A percentile compares a stretch with the other conserved stretches of the same genome.
phyloP scores from a whole-genome alignment of 1,140 invertebrate species.

The Acromyrmex echinatior region DNA sequence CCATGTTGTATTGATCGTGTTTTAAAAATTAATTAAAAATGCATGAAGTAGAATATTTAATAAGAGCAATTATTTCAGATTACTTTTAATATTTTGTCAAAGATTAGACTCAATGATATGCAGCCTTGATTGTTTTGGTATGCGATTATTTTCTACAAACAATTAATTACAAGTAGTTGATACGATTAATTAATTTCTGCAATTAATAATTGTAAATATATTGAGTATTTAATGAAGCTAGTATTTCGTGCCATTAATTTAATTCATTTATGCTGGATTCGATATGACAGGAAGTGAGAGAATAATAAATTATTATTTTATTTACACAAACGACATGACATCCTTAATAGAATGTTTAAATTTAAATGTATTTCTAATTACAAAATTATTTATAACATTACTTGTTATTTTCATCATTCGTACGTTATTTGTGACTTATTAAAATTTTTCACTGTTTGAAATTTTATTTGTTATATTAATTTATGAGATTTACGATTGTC shows the following conservation, averaged over 20 bases:
- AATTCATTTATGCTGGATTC: not conserved
- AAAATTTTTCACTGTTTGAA: not conserved
- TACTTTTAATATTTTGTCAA: not conserved
- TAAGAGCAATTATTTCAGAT: not conserved
- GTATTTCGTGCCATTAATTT: not conserved
- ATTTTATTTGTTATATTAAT: not conserved
- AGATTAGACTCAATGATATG: not conserved
- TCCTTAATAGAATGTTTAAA: not conserved
- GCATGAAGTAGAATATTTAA: not conserved
- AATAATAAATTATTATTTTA: slow-evolving; percentile 7
- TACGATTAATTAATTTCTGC: not conserved
- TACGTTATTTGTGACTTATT: not conserved
- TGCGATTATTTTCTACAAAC: not conserved
- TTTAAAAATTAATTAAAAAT: slow-evolving; percentile 18
- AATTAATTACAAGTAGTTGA: slow-evolving; percentile 10
- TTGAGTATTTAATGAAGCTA: not conserved
- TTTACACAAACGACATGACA: not conserved
- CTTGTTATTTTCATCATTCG: not conserved
- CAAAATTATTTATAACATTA: not conserved
- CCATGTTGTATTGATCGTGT: not conserved
- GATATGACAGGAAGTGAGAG: not conserved
- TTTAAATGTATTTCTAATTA: not conserved
- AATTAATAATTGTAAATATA: not conserved
- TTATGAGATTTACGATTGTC: not conserved
- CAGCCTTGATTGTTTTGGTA: not conserved